Evolutionary conservation across 2,888 invertebrate species (phyloP).

Genomic region (Glaucopsyche alexis): DNA sequence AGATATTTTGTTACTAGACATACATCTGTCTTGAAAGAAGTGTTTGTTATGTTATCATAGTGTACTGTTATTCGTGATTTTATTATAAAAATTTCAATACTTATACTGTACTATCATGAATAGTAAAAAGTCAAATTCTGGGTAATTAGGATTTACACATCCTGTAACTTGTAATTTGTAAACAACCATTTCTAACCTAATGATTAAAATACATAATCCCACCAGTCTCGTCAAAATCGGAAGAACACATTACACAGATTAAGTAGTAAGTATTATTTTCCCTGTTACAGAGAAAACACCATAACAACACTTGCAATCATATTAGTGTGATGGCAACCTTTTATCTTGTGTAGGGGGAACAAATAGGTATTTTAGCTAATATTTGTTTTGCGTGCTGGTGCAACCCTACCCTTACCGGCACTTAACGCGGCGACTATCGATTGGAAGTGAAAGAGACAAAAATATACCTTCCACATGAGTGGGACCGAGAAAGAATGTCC

Average conservation of each 20-base stretch:
- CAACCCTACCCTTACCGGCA: constrained; percentile 42
- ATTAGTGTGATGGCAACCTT: constrained; percentile 3
- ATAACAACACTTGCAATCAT: constrained; percentile 3
- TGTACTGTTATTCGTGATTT: background rate
- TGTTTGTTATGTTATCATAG: background rate
- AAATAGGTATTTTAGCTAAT: constrained; percentile 27
- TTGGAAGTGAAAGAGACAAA: constrained; percentile 57
- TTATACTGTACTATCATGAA: no score
- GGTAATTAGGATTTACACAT: no score
- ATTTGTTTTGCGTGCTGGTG: constrained; percentile 36
- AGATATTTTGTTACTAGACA: background rate
- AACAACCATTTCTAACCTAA: background rate
- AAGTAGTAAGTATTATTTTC: background rate
- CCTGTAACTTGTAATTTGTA: background rate
- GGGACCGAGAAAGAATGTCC: constrained; percentile 48
- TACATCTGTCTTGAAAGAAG: background rate
- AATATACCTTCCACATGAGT: constrained; percentile 34
- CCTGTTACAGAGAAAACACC: background rate
- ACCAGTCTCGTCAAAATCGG: background rate
- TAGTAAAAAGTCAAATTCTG: no score
- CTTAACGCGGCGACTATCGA: constrained; percentile 52
- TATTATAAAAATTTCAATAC: no score
- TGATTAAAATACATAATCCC: background rate
- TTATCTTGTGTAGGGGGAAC: background rate
- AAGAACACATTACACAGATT: background rate